These are phyloP conservation scores for Siphlonurus alternatus DNA, from an alignment of 2,888 invertebrate genomes.

Conservation along the genomic window DNA sequence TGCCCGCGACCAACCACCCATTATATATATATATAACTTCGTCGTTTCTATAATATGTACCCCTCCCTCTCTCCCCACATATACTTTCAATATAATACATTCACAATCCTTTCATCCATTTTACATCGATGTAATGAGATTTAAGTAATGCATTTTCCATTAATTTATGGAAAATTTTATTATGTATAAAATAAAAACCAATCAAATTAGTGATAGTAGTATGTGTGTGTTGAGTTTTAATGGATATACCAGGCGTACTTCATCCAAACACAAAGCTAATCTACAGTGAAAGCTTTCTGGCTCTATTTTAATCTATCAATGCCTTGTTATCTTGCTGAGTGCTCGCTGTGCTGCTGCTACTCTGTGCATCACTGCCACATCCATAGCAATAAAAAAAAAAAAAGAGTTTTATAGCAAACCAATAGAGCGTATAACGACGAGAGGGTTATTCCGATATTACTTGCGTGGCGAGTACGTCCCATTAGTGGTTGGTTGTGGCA, in stretches of 20 bases:
- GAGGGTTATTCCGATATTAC: not conserved
- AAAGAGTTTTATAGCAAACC: not conserved
- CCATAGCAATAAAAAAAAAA: not conserved
- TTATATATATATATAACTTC: not conserved
- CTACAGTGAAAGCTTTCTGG: not conserved
- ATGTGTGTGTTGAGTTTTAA: not conserved
- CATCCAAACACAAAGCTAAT: not conserved
- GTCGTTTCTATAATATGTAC: not conserved
- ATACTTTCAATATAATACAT: not conserved
- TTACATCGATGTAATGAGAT: not conserved
- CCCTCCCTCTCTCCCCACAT: not conserved
- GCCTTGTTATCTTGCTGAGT: not conserved
- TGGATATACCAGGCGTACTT: not conserved
- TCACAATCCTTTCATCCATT: not conserved
- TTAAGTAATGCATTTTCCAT: not conserved
- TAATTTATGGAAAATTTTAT: not conserved
- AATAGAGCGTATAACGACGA: not conserved
- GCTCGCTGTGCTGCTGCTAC: not conserved
- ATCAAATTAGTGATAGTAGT: not conserved
- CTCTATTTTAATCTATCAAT: not conserved
- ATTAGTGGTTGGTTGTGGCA: no score
- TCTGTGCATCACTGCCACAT: no score
- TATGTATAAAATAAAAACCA: not conserved
- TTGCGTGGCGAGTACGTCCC: no score
- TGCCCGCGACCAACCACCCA: not conserved